phyloP scores from a whole-genome alignment of 2,888 invertebrate genomes.

The Slavum lentiscoides region DNA sequence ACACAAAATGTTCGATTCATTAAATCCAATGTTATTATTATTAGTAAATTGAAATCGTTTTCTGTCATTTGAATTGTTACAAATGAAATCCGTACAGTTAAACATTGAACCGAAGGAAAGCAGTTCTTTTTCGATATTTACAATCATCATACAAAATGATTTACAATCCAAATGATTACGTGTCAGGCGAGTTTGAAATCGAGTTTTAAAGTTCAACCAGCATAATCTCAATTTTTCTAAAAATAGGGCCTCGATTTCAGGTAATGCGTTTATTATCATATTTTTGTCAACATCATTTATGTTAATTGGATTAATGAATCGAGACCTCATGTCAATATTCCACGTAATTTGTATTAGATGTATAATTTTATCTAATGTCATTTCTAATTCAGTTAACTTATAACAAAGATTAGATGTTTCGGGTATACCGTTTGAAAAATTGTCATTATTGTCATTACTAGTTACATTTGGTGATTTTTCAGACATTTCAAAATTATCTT shows the following conservation, averaged over 20 bases:
- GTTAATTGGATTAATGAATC: background rate
- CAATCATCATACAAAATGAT: background rate
- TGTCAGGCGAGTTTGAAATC: background rate
- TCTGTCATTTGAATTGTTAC: no score
- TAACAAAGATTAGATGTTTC: background rate
- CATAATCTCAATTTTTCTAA: slow-evolving; percentile 5
- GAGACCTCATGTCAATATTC: background rate
- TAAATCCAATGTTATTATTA: background rate
- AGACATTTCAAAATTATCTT: no score
- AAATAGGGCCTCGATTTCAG: background rate
- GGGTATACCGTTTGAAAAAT: background rate
- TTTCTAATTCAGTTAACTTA: background rate
- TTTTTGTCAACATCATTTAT: background rate
- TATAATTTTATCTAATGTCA: background rate
- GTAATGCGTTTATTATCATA: background rate
- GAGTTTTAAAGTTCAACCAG: slow-evolving; percentile 1
- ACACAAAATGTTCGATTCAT: background rate
- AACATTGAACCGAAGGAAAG: background rate
- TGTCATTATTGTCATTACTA: background rate
- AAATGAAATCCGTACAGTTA: no score
- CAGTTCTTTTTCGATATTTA: background rate
- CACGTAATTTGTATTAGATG: background rate
- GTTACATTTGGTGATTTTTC: background rate
- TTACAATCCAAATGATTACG: no score
- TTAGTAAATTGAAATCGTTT: background rate